Evolutionary conservation across 1,140 invertebrate genomes (phyloP).

Genomic region (Platyscapa corneri): DNA sequence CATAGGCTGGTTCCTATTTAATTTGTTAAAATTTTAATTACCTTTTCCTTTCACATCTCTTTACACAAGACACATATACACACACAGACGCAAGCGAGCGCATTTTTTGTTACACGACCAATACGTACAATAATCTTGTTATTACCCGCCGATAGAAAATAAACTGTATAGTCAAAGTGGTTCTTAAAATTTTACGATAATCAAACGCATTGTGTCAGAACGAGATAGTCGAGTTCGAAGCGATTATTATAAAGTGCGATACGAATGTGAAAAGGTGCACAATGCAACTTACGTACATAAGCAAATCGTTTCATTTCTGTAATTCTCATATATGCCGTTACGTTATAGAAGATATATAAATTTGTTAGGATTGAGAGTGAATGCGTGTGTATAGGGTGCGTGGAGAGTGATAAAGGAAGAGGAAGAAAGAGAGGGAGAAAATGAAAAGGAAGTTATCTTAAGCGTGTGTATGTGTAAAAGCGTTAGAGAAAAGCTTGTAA

Average conservation of each 20-base stretch:
- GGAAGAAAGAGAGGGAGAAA: background rate
- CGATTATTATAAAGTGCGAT: constrained; percentile 22
- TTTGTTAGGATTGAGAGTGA: background rate
- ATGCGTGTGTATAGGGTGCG: background rate
- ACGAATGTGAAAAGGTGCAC: background rate
- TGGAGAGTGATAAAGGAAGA: no score
- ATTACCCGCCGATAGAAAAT: background rate
- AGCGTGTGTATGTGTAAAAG: background rate
- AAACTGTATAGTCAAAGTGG: constrained; percentile 18
- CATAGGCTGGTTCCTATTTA: constrained; percentile 65
- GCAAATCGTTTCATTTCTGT: background rate
- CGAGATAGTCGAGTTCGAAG: constrained; percentile 19
- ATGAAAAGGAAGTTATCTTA: background rate
- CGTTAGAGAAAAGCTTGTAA: constrained; percentile 20
- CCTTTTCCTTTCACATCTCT: background rate
- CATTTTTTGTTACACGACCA: constrained; percentile 15
- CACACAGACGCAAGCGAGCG: background rate
- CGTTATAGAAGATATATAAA: constrained; percentile 29
- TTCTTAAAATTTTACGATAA: constrained; percentile 32
- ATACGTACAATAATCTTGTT: background rate
- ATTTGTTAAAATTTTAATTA: constrained; percentile 53
- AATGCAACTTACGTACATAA: constrained; percentile 25
- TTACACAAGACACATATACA: background rate
- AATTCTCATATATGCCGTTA: constrained; percentile 37
- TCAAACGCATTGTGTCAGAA: constrained; percentile 27